These are phyloP conservation scores for Anolis apletophallus DNA, from an alignment of 2,797 vertebrate species.

Conservation along the genomic window DNA sequence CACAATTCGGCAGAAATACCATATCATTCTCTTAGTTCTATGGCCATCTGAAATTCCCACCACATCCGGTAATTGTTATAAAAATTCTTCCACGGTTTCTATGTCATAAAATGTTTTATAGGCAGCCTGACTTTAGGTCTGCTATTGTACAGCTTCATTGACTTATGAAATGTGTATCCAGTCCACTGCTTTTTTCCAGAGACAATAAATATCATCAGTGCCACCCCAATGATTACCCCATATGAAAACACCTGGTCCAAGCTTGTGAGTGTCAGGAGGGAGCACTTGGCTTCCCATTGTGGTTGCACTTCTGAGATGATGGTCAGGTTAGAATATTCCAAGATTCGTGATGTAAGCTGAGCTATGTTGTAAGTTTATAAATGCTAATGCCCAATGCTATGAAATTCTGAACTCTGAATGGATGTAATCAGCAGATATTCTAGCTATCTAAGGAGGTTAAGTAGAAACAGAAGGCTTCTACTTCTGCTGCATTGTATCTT, in stretches of 20 bases:
- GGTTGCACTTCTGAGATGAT: constrained; percentile 23
- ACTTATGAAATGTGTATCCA: constrained; percentile 38
- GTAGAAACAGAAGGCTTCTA: background rate
- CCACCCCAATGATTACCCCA: background rate
- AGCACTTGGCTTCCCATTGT: constrained; percentile 24
- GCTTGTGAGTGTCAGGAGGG: background rate
- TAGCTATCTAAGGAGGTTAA: background rate
- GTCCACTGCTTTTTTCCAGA: constrained; percentile 24
- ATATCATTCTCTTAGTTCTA: background rate
- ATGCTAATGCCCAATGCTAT: background rate
- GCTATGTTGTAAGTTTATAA: background rate
- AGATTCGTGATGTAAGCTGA: background rate
- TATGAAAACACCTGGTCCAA: background rate
- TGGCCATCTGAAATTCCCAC: background rate
- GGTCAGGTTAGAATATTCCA: constrained; percentile 22
- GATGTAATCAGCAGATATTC: constrained; percentile 2
- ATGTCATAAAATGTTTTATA: constrained; percentile 17
- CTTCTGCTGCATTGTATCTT: background rate
- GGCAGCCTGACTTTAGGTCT: constrained; percentile 26
- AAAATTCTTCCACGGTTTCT: background rate
- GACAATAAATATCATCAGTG: background rate
- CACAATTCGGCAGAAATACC: constrained; percentile 15
- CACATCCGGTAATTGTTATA: constrained; percentile 39
- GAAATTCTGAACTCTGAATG: background rate
- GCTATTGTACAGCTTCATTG: constrained; percentile 45